These are phyloP conservation scores for Recurvirostra avosetta DNA, from an alignment of 2,113 vertebrate genomes.

Conservation along the genomic window DNA sequence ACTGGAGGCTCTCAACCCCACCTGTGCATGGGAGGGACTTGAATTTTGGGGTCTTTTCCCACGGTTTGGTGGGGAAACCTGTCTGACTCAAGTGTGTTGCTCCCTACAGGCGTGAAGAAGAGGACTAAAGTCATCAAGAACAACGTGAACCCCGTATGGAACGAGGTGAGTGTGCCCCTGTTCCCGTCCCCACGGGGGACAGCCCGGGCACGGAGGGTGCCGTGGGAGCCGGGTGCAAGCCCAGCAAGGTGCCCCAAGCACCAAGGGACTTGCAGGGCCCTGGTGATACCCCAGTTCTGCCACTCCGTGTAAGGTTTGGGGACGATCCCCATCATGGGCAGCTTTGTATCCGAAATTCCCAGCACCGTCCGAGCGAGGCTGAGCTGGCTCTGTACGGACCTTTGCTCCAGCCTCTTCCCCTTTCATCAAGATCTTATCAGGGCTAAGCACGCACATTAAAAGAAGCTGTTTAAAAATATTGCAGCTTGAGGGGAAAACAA, in stretches of 20 bases:
- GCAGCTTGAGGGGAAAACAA: neutral
- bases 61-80: fast-evolving
- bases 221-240: fast-evolving
- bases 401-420: neutral
- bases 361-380: neutral
- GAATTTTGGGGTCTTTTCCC: neutral
- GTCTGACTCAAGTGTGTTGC: neutral
- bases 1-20: neutral
- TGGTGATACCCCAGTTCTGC: fast-evolving
- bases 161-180: constrained; percentile 78
- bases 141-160: constrained; percentile 92
- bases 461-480: neutral
- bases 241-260: fast-evolving
- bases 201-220: too few species aligned
- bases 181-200: too few species aligned
- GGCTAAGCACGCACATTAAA: fast-evolving
- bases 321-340: fast-evolving
- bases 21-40: fast-evolving
- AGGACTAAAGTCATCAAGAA: constrained; percentile 96
- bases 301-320: fast-evolving
- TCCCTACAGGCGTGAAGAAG: constrained; percentile 87
- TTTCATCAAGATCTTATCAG: neutral
- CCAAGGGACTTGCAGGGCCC: neutral
- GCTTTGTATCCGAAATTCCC: fast-evolving
- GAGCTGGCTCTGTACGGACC: neutral